Conservation (phyloP, 1,140 invertebrate species). For the Antheraea pernyi region DNA sequence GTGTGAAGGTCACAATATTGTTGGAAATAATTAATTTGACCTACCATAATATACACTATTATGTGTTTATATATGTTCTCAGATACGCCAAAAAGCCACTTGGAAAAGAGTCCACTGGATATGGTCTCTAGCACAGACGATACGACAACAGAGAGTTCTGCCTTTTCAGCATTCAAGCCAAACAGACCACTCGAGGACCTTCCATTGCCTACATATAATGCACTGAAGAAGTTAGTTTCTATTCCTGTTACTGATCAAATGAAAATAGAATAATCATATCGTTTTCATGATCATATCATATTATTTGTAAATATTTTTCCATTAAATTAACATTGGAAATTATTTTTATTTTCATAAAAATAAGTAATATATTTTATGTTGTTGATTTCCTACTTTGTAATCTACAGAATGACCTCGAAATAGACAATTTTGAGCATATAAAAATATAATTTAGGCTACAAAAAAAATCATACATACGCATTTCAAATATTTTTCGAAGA, state of each 20-base stretch:
- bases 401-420: no score
- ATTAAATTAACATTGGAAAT: no score
- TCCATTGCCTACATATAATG: background rate
- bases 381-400: no score
- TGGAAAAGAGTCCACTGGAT: background rate
- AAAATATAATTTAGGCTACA: no score
- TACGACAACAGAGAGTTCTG: constrained; percentile 43
- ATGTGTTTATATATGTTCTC: background rate
- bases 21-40: background rate
- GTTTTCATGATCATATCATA: background rate
- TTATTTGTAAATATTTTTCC: background rate
- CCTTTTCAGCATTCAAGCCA: constrained; percentile 19
- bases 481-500: no score
- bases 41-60: background rate
- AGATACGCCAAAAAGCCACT: background rate
- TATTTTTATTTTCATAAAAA: no score
- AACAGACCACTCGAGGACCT: background rate
- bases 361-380: no score
- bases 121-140: constrained; percentile 23
- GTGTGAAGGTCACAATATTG: background rate
- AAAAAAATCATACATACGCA: no score
- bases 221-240: constrained; percentile 37
- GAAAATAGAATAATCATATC: constrained; percentile 27
- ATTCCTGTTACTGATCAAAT: constrained; percentile 29
- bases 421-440: no score